Evolutionary conservation across 2,888 invertebrate species (phyloP).

Genomic region (Smittia sp.): DNA sequence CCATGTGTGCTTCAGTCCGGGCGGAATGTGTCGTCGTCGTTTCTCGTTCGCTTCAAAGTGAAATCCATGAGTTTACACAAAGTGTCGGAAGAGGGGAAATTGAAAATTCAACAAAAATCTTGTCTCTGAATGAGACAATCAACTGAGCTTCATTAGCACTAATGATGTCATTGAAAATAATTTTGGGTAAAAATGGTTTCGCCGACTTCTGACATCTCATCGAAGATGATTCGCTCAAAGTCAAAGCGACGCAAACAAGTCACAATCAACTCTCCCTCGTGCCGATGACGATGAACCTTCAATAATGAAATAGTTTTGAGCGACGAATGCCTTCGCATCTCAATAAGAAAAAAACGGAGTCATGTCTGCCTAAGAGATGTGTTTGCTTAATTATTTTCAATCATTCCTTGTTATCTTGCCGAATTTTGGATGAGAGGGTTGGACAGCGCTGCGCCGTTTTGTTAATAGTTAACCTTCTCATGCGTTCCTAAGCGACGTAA

Average conservation of each 20-base stretch:
- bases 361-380: background rate
- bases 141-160: constrained; percentile 36
- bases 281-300: background rate
- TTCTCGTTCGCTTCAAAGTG: background rate
- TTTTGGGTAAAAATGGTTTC: constrained; percentile 10
- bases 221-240: background rate
- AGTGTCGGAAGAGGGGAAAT: constrained; percentile 17
- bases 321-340: constrained; percentile 17
- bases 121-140: constrained; percentile 35
- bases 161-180: constrained; percentile 41
- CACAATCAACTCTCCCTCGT: background rate
- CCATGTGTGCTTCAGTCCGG: constrained; percentile 15
- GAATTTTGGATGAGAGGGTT: background rate
- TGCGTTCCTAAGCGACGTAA: background rate
- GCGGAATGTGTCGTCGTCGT: background rate
- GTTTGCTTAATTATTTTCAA: constrained; percentile 29
- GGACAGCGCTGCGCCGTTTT: background rate
- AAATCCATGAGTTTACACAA: constrained; percentile 17
- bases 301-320: constrained; percentile 7
- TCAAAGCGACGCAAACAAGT: background rate
- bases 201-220: constrained; percentile 9
- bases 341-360: background rate
- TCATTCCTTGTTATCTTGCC: constrained; percentile 1
- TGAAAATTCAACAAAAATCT: constrained; percentile 23
- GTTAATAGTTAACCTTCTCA: background rate